phyloP scores from a whole-genome alignment of 2,888 invertebrate species.

The Philhelius pedissequus region DNA sequence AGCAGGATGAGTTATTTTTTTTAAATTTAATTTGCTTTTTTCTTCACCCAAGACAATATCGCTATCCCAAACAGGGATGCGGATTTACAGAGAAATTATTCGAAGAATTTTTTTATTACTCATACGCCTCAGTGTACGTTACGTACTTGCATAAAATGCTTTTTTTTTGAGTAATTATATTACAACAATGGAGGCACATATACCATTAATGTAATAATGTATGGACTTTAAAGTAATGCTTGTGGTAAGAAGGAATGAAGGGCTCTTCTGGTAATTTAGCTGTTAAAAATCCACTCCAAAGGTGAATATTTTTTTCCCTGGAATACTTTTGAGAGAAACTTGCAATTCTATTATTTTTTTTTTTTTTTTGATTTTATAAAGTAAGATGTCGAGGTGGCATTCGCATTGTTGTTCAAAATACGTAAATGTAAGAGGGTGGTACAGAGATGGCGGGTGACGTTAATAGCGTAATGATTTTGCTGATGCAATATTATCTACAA shows the following conservation, averaged over 20 bases:
- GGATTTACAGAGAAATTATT: slow-evolving; percentile 5
- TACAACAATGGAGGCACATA: not conserved
- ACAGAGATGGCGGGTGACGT: too few species aligned
- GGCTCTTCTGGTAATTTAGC: not conserved
- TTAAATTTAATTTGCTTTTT: not conserved
- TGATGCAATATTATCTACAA: too few species aligned
- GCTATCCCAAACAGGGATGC: not conserved
- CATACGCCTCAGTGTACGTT: slow-evolving; percentile 7
- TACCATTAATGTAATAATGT: not conserved
- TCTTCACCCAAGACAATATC: not conserved
- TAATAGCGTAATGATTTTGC: too few species aligned
- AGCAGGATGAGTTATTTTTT: slow-evolving; percentile 3
- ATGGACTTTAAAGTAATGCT: not conserved
- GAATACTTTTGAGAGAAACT: not conserved
- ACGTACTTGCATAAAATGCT: not conserved
- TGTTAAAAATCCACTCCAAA: not conserved
- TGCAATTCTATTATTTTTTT: too few species aligned
- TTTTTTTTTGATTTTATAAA: not conserved
- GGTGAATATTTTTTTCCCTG: not conserved
- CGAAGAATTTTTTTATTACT: not conserved
- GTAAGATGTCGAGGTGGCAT: not conserved
- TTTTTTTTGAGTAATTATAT: not conserved
- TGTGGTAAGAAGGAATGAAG: not conserved
- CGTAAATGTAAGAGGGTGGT: too few species aligned
- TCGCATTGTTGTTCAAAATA: too few species aligned